Evolutionary conservation across 2,888 invertebrate genomes (phyloP).

Genomic region (Andrena bucephala): DNA sequence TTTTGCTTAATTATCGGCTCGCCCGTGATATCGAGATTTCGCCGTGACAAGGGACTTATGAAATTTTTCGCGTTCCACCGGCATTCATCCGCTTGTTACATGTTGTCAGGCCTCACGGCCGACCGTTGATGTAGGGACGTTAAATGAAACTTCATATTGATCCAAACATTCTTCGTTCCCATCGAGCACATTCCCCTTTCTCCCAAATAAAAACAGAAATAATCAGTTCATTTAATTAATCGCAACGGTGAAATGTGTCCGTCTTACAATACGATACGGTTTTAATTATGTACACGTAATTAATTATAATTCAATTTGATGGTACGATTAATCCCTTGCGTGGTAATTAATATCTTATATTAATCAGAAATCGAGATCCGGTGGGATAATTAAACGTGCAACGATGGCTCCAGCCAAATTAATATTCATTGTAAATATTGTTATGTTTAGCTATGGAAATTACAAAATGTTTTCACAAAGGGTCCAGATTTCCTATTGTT

Average conservation of each 20-base stretch:
- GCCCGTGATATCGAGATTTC: slow-evolving; percentile 46
- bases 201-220: slow-evolving; percentile 16
- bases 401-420: slow-evolving; percentile 21
- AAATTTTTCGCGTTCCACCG: slow-evolving; percentile 50
- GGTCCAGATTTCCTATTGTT: not conserved
- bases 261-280: not conserved
- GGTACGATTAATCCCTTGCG: not conserved
- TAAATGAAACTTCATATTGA: slow-evolving; percentile 51
- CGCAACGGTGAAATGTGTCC: not conserved
- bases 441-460: not conserved
- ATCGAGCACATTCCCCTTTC: not conserved
- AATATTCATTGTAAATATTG: slow-evolving; percentile 17
- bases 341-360: slow-evolving; percentile 44
- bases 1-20: slow-evolving; percentile 33
- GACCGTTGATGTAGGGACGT: slow-evolving; percentile 21
- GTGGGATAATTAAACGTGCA: slow-evolving; percentile 19
- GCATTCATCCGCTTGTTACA: slow-evolving; percentile 23
- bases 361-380: slow-evolving; percentile 22
- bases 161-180: slow-evolving; percentile 20
- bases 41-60: slow-evolving; percentile 36
- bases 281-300: slow-evolving; percentile 43
- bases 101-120: slow-evolving; percentile 29
- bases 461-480: slow-evolving; percentile 1
- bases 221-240: not conserved
- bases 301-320: slow-evolving; percentile 29